phyloP scores from a whole-genome alignment of 2,797 vertebrate species.

The Falco berigora region DNA sequence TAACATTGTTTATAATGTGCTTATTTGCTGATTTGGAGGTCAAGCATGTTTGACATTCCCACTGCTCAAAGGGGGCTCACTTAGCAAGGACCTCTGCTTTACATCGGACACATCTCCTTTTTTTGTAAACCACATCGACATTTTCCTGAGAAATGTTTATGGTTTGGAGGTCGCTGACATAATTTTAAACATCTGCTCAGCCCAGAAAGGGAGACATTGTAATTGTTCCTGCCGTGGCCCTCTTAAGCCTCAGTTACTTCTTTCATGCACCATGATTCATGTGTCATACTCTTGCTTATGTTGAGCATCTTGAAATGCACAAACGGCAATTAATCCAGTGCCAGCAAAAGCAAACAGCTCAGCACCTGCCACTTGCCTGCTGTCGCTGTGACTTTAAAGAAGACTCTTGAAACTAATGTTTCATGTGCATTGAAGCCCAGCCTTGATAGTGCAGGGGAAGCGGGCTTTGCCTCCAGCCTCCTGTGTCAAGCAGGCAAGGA shows the following conservation, averaged over 20 bases:
- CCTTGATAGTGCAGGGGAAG: neutral
- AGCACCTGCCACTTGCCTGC: neutral
- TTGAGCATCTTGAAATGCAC: neutral
- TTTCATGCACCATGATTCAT: neutral
- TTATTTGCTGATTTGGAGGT: constrained; percentile 68
- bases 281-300: neutral
- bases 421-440: neutral
- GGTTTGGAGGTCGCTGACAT: constrained; percentile 47
- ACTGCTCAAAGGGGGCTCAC: constrained; percentile 3
- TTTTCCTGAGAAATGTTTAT: constrained; percentile 64
- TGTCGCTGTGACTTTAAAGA: neutral
- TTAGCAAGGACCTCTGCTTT: constrained; percentile 42
- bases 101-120: neutral
- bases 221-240: constrained; percentile 14
- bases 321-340: neutral
- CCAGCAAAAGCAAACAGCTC: neutral
- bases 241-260: neutral
- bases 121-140: constrained; percentile 19
- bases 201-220: constrained; percentile 14
- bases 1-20: constrained; percentile 63
- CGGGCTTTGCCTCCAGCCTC: neutral
- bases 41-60: constrained; percentile 67
- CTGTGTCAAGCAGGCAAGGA: neutral
- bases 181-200: constrained; percentile 60
- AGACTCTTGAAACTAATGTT: neutral